A percentile compares a stretch with the other conserved stretches of the same genome.
phyloP scores from a whole-genome alignment of 2,113 vertebrate genomes.

The Cynocephalus volans region DNA sequence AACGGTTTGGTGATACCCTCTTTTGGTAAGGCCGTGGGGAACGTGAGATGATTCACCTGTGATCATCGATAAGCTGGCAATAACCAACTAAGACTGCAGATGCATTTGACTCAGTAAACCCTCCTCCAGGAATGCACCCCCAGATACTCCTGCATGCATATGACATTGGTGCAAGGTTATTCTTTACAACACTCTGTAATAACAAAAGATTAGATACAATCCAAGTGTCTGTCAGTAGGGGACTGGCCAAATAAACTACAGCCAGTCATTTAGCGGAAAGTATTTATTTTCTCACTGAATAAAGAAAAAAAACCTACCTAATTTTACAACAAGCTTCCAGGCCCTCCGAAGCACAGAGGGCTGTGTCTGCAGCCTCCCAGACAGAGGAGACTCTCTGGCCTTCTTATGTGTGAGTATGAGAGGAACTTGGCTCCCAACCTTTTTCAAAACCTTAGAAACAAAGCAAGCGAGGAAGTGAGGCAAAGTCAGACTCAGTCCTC shows the following conservation, averaged over 20 bases:
- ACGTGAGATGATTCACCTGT: background rate
- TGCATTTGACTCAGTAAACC: background rate
- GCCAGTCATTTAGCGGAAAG: background rate
- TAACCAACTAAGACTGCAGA: background rate
- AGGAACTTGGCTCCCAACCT: background rate
- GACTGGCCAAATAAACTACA: background rate
- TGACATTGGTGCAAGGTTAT: background rate
- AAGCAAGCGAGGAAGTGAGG: background rate
- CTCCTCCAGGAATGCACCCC: background rate
- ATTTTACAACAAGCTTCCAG: background rate
- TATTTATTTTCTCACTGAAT: slow-evolving; percentile 35
- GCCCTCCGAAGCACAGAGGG: background rate
- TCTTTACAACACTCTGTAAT: background rate
- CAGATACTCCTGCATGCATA: background rate
- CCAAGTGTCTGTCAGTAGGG: background rate
- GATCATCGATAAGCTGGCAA: background rate
- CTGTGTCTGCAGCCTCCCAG: background rate
- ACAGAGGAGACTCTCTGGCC: background rate
- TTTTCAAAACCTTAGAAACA: slow-evolving; percentile 63
- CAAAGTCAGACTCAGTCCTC: background rate
- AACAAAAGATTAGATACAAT: background rate
- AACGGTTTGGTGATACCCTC: background rate
- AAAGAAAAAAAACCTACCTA: background rate
- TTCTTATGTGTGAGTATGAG: background rate
- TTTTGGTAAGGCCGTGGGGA: background rate